Conservation (phyloP, 2,888 invertebrate species). For the Bembecia ichneumoniformis region DNA sequence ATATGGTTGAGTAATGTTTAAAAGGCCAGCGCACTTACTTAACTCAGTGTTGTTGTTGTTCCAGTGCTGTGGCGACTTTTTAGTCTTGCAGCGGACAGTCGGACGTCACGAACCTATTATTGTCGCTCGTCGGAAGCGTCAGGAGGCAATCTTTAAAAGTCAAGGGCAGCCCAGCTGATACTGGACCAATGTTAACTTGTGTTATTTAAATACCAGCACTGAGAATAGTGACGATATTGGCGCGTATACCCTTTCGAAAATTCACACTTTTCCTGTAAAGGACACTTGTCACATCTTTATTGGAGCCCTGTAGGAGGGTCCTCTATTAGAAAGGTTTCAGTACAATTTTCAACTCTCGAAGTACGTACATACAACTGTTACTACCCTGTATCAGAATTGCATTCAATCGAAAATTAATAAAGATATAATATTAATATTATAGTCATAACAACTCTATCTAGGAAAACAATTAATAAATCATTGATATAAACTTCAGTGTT, state of each 20-base stretch:
- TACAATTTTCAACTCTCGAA: too few species aligned
- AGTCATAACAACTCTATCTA: too few species aligned
- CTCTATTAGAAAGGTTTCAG: too few species aligned
- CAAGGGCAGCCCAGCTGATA: constrained; percentile 52
- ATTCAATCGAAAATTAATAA: too few species aligned
- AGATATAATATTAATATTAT: too few species aligned
- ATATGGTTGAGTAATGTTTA: constrained; percentile 18
- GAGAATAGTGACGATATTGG: constrained; percentile 33
- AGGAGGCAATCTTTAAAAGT: constrained; percentile 56
- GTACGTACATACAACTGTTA: too few species aligned
- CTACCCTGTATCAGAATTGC: too few species aligned
- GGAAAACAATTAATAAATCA: background rate
- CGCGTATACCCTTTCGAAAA: constrained; percentile 58
- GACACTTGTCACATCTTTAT: constrained; percentile 26
- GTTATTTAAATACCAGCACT: constrained; percentile 68
- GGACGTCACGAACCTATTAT: constrained; percentile 33
- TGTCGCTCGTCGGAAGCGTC: constrained; percentile 62
- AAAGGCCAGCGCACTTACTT: constrained; percentile 17
- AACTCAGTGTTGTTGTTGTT: background rate
- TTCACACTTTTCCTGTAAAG: constrained; percentile 45
- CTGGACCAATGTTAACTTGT: constrained; percentile 70
- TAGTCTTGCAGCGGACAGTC: constrained; percentile 11
- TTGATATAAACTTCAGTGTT: background rate
- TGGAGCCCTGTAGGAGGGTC: background rate
- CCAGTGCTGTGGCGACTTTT: background rate